Base-by-base conservation (phyloP, 2,797 vertebrate species). In the Diplodus sargus region DNA sequence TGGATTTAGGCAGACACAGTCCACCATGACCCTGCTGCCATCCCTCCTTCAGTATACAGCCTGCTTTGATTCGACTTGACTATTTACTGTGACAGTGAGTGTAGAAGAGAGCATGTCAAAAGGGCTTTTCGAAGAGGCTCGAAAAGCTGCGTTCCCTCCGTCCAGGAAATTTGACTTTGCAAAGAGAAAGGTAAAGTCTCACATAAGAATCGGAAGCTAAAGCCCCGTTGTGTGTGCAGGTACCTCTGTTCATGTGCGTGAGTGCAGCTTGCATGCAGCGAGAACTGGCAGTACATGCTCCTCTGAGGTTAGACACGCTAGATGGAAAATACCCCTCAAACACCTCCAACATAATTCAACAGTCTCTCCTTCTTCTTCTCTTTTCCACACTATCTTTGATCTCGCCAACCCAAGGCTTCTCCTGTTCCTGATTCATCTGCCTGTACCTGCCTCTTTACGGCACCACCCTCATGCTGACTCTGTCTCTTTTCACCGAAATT, bases 291-390 rank as follows among this genome's bases (percentile, higher is more conserved):
- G 81, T 77, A 69, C 74, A 70, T 68, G 78, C 51, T 71, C 87
- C 79, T 83, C 68, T 82, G 85, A 86, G 80, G 90, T 89, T 87
- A 78, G 79, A 84, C 86, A 81, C 11, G 66, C 78, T 83, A 51
- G 81, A 88, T 81, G 81, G 86, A 88, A 87, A 87, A 82, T 83
- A 90, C 71, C 79, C 80, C 76, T 79, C 74, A 83, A 84, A 84
- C 81, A 76, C 88, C 85, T 85, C 88, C 68, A 84, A 86, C 83
- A 89, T 77, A 84, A 86, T 87, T 83, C 83, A 86, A 70, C 84
- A 83, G 22, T 70, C 68, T 77, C 74, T 65, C 81, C 73, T 71
- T 80, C 79, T 73, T 79, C 62, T 76, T 54, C 72, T 68, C 56
- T 64, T 76, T 70, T 69, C 75, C 57, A 22, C 66, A 13, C 47